phyloP scores from a whole-genome alignment of 2,113 vertebrate species.

The Pholis gunnellus region DNA sequence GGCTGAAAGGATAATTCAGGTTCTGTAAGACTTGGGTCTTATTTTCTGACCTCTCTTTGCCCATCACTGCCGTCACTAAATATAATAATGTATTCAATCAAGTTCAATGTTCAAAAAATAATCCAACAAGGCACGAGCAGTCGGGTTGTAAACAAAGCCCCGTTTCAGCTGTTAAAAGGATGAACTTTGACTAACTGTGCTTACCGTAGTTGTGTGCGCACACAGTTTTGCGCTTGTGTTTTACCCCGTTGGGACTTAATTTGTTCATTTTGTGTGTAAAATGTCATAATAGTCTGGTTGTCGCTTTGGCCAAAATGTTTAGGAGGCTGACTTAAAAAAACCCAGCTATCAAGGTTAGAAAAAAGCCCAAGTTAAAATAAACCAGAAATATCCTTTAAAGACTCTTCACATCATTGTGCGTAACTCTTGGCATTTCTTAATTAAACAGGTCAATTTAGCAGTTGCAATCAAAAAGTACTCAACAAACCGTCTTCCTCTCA shows the following conservation, averaged over 20 bases:
- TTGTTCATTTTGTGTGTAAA: background rate
- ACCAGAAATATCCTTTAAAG: slow-evolving; percentile 29
- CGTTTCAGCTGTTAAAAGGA: background rate
- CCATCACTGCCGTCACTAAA: background rate
- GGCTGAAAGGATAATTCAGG: background rate
- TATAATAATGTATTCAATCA: background rate
- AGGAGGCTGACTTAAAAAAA: background rate
- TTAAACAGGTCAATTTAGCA: background rate
- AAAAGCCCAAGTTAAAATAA: slow-evolving; percentile 18
- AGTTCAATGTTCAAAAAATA: background rate
- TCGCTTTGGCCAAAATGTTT: background rate
- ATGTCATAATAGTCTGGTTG: background rate
- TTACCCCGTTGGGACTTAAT: background rate
- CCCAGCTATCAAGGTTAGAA: background rate
- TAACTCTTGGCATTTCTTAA: background rate
- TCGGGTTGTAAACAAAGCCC: background rate
- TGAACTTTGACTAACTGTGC: background rate
- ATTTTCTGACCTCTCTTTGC: slow-evolving; percentile 7
- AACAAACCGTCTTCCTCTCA: background rate
- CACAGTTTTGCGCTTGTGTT: background rate
- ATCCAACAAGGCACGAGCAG: background rate
- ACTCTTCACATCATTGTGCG: background rate
- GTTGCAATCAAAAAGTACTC: slow-evolving; percentile 2
- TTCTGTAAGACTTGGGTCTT: slow-evolving; percentile 14
- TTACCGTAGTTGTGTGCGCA: background rate